phyloP scores from a whole-genome alignment of 2,113 vertebrate species.

The Cygnus buccinator region DNA sequence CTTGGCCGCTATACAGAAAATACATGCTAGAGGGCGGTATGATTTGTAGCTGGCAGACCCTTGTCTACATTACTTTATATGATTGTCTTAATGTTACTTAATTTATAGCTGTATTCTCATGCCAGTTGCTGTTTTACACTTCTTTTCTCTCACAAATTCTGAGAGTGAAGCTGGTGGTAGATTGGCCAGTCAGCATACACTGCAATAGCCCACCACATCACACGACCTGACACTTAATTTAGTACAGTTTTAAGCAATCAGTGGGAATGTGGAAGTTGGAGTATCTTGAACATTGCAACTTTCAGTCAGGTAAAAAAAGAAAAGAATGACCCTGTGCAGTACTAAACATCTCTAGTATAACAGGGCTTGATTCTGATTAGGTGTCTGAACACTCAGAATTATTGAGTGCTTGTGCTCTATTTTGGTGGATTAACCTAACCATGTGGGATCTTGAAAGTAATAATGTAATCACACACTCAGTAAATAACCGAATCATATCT shows the following conservation, averaged over 20 bases:
- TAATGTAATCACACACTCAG: neutral
- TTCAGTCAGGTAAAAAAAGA: neutral
- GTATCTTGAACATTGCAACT: neutral
- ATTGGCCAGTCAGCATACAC: neutral
- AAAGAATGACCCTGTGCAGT: neutral
- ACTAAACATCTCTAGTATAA: neutral
- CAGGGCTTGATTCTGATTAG: neutral
- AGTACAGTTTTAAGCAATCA: neutral
- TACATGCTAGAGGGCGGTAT: neutral
- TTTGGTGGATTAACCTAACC: neutral
- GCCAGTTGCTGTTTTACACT: neutral
- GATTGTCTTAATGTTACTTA: neutral
- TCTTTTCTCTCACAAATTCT: neutral
- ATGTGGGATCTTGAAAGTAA: neutral
- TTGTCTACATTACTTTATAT: neutral
- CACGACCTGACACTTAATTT: neutral
- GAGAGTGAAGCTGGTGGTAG: neutral
- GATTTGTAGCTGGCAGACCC: neutral
- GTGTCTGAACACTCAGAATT: neutral
- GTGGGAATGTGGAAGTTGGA: neutral
- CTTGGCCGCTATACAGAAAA: neutral
- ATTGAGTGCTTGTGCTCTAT: neutral
- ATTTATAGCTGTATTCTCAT: neutral
- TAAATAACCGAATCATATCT: neutral
- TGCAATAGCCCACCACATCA: neutral